Conservation (phyloP, 2,113 vertebrate species). For the Poicephalus gulielmi region DNA sequence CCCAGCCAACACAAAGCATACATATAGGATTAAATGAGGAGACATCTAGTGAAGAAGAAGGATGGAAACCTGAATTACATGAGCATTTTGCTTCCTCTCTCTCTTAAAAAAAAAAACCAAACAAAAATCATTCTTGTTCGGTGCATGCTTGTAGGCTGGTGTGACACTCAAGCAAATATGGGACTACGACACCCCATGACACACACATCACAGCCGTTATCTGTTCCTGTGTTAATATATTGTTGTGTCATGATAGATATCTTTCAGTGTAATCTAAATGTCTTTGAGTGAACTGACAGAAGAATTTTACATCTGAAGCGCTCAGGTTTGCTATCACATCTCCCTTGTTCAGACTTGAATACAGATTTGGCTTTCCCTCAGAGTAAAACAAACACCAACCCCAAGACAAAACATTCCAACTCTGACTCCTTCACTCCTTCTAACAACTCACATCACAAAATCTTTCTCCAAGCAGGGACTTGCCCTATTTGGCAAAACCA, state of each 20-base stretch:
- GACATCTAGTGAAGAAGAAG: neutral
- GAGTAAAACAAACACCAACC: neutral
- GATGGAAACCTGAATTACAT: neutral
- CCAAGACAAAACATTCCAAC: neutral
- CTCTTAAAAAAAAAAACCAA: neutral
- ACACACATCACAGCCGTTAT: neutral
- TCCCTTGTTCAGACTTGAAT: neutral
- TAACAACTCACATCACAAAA: neutral
- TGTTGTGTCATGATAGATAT: accelerated
- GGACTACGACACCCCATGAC: neutral
- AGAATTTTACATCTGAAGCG: neutral
- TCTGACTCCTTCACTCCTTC: neutral
- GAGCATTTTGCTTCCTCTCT: neutral
- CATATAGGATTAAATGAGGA: neutral
- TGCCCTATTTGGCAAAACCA: neutral
- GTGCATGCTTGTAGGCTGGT: accelerated
- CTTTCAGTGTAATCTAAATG: neutral
- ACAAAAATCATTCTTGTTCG: accelerated
- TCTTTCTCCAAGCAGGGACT: neutral
- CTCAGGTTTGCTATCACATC: neutral
- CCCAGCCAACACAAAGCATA: neutral
- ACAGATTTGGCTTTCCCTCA: neutral
- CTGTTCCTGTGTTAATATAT: neutral
- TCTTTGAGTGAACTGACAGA: neutral
- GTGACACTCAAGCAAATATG: neutral